Base-by-base conservation (phyloP, 1,140 invertebrate genomes). In the Coptotermes formosanus region DNA sequence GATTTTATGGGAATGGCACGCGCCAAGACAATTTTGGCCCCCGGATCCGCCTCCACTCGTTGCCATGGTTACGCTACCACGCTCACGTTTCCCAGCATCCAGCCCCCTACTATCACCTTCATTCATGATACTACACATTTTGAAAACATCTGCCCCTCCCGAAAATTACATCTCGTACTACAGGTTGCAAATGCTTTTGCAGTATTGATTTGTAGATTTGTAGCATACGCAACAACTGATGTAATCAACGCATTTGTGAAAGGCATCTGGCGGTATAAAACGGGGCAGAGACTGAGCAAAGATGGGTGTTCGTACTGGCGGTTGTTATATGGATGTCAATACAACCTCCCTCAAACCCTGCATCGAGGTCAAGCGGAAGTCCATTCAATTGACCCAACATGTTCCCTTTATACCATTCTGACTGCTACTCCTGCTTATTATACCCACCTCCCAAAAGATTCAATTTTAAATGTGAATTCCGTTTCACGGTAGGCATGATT, bases 1-100 rank as follows among this genome's bases (percentile, higher is more conserved):
- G 64, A 75, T 75, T 75, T 75, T 30, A 75, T 9, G n/a, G 64
- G n/a, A 75, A 11, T 75, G 64, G n/a, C 19, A 75, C n/a, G 64
- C 64, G 19, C 64, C 64, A n/a, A 75, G 64, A 75, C 2, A 2
- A 75, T 75, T 75, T 75, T 30, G 64, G 64, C 64, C 64, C n/a
- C 8, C 14, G 64, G 64, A 75, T 75, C 25, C 25, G 64, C 64
- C 64, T 75, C 64, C 64, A 30, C 16, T 25, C 0, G 64, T 75
- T 75, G 64, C 64, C 64, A 75, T 75, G 64, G 64, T 75, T 75
- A 75, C 64, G 64, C 64, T 75, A 75, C 64, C 64, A 75, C n/a
- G n/a, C 64, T 30, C n/a, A 75, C 64, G 30, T 75, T 30, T 75
- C 64, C 64, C 64, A 75, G 64, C 64, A 75, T 75, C 64, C 64